Conservation (phyloP, 1,140 invertebrate genomes). For the Wasmannia auropunctata region DNA sequence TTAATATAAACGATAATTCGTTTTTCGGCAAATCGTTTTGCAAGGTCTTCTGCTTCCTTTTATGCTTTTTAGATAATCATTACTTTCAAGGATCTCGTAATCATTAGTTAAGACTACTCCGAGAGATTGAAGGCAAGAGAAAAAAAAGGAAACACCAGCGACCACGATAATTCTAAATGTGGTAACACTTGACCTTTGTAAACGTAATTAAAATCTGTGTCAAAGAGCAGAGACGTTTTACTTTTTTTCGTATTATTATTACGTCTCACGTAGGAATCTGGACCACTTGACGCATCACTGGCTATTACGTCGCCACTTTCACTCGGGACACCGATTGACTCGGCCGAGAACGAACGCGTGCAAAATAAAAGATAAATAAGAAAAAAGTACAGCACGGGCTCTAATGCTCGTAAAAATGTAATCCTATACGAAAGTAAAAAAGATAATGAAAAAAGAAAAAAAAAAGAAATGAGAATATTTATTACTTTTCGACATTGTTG, state of each 20-base stretch:
- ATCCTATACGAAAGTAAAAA: too few species aligned
- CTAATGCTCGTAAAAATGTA: neutral
- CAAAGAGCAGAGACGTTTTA: neutral
- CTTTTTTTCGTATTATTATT: neutral
- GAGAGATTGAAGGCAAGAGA: neutral
- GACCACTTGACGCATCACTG: conserved; percentile 57
- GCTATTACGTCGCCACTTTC: conserved; percentile 73
- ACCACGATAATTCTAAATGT: neutral
- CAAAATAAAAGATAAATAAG: conserved; percentile 1
- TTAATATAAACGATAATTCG: neutral
- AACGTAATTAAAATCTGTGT: conserved; percentile 12
- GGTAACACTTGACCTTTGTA: neutral
- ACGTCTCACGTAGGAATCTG: conserved; percentile 57
- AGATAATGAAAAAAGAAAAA: neutral
- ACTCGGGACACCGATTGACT: conserved; percentile 57
- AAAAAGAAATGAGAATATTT: neutral
- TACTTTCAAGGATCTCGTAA: conserved; percentile 9
- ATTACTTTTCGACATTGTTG: too few species aligned
- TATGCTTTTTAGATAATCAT: conserved; percentile 43
- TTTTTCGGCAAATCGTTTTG: neutral
- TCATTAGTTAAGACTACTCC: neutral
- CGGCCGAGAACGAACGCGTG: neutral
- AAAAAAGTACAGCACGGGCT: neutral
- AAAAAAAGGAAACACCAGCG: neutral
- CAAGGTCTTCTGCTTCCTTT: conserved; percentile 27